Evolutionary conservation across 2,888 invertebrate species (phyloP), one percentile per base, ranked within the genome.

Genomic region (Orchesellides sinensis): DNA sequence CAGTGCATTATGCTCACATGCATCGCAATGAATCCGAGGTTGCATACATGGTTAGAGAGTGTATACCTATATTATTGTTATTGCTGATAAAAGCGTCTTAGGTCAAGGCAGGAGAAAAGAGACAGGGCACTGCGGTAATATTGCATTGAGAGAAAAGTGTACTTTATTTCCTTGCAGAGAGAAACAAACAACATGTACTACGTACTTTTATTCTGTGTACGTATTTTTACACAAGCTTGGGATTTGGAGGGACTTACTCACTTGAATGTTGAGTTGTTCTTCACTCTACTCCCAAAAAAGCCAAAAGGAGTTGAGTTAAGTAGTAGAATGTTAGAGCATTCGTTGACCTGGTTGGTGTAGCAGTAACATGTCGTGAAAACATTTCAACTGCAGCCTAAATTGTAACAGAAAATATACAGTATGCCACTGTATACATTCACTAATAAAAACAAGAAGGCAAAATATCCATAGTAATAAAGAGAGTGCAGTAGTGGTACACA

Each of bases 281-380:
- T 32, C 32, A 69, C 32, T 66, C 66, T 10, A n/a, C 32, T n/a
- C n/a, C n/a, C n/a, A 49, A 5, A 17, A 23, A 56, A 54, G n/a
- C 23, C 8, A 45, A 8, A 27, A n/a, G n/a, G 61, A 73, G 63
- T 74, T 63, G 63, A 74, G 74, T 74, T 74, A 74, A 63, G 63
- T 63, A 61, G 61, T 17, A 21, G 12, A 1, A 40, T 2, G 5
- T 5, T 32, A 32, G 10, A 32, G 14, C 17, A n/a, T 49, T 49
- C 29, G 40, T 27, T 75, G 73, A 61, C 73, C 63, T 63, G 63
- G 49, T 73, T 73, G 63, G 59, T 2, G 1, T 6, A 23, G n/a
- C 14, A 23, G 14, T 56, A 8, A n/a, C n/a, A n/a, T 27, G 25
- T 32, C 19, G n/a, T 73, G 32, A 61, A 52, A 40, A 47, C 25